Evolutionary conservation across 2,888 invertebrate species (phyloP).

Genomic region (Ceratothoa steindachneri): DNA sequence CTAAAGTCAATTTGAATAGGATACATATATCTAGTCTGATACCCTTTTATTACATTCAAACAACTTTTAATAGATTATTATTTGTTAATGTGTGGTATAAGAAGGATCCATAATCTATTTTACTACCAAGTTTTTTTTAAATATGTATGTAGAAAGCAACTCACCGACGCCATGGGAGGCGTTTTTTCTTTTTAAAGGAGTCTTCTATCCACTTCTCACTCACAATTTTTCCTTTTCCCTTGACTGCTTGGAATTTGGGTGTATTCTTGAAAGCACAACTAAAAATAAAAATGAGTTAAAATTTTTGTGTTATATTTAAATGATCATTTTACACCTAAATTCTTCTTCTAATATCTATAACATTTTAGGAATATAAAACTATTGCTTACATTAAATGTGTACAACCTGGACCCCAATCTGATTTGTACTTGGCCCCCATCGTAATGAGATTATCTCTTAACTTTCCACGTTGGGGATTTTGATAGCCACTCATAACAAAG

Average conservation of each 20-base stretch:
- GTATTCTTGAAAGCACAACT: constrained; percentile 87
- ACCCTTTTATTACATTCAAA: no score
- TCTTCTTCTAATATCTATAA: not conserved
- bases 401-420: constrained; percentile 69
- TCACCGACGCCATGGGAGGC: constrained; percentile 36
- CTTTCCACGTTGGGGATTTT: constrained; percentile 68
- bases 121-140: no score
- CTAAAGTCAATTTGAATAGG: no score
- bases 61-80: no score
- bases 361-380: not conserved
- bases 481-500: constrained; percentile 80
- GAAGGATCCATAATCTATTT: no score
- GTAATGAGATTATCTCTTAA: constrained; percentile 66
- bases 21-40: no score
- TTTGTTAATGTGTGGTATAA: no score
- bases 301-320: not conserved
- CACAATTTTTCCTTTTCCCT: constrained; percentile 63
- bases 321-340: not conserved
- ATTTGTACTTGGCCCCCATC: constrained; percentile 74
- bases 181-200: constrained; percentile 53
- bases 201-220: constrained; percentile 70
- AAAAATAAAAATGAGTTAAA: constrained; percentile 50
- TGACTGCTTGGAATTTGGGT: constrained; percentile 74
- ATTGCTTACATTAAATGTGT: constrained; percentile 79
- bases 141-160: no score